These are phyloP conservation scores for Psilopogon haemacephalus DNA, from an alignment of 2,113 vertebrate species.

Conservation along the genomic window DNA sequence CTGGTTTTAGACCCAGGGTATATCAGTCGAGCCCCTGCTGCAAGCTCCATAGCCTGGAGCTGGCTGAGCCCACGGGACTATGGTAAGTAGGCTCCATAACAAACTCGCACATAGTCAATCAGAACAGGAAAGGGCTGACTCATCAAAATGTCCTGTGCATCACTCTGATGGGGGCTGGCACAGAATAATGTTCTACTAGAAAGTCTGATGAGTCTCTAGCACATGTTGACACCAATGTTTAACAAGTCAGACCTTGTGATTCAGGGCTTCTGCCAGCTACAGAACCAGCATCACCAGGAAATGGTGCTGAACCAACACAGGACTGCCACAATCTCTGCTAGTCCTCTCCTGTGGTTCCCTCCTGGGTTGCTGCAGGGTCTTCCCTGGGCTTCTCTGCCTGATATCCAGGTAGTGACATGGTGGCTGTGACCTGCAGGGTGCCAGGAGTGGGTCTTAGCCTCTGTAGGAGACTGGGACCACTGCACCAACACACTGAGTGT, in stretches of 20 bases:
- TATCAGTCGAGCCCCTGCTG: neutral
- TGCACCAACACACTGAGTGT: neutral
- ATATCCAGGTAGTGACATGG: neutral
- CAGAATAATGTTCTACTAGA: neutral
- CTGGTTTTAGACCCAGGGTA: neutral
- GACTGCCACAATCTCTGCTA: neutral
- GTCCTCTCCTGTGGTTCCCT: neutral
- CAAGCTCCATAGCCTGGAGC: neutral
- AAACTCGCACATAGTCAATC: neutral
- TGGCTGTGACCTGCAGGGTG: neutral
- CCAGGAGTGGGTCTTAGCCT: neutral
- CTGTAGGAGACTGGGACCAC: neutral
- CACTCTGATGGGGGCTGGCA: neutral
- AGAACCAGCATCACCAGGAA: neutral
- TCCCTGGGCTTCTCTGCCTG: neutral
- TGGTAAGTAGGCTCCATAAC: neutral
- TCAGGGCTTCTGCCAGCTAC: conserved; percentile 15
- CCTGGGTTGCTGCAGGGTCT: neutral
- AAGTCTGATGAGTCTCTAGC: conserved; percentile 14
- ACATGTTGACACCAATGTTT: neutral
- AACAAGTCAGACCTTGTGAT: conserved; percentile 54
- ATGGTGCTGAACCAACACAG: neutral
- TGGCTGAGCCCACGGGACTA: neutral
- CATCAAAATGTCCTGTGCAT: conserved; percentile 11
- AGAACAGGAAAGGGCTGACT: conserved; percentile 44